Base-by-base conservation (phyloP, 2,797 vertebrate species). In the Anguilla pacifica region DNA sequence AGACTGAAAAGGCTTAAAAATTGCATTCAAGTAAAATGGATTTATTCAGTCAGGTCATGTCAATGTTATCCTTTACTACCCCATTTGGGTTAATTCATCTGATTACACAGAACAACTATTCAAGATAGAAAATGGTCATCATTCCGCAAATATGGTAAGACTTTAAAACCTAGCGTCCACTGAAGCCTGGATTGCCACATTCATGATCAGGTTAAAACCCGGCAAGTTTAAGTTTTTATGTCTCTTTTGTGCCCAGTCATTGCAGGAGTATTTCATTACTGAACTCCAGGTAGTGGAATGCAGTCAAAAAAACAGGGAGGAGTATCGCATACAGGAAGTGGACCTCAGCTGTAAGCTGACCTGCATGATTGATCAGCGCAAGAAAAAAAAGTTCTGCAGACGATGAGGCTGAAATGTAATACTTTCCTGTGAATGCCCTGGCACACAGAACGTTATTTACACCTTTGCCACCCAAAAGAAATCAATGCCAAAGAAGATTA, bases 291-390 rank as follows among this genome's bases (percentile, higher is more conserved):
- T 43, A 28, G 53, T 17, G 28, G 83, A 85, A 83, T 55, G 49
- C 11, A 35, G 74, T 49, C 22, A 57, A 64, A 67, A 53, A 49
- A 57, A 79, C 31, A 81, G 61, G 15, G 67, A 81, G 86, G 55
- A 51, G n/a, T 86, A 88, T 51, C 83, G 7, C 3, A 67, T 31
- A 82, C 51, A 85, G 25, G 83, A 46, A 86, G 31, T 72, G 43
- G 39, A 83, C 49, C 19, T 74, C 86, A 19, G 59, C 77, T 89
- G 87, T 91, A 89, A 90, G 86, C 85, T 1, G 6, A 91, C 70
- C 77, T 91, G 88, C 82, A 85, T 84, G 86, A 90, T 90, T 91
- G 84, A 92, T 91, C 49, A 89, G 83, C n/a, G 35, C 15, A n/a
- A 53, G 10, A 49, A 11, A 49, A 87, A 67, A 85, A 88, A 90